Evolutionary conservation across 2,797 vertebrate genomes (phyloP).

Genomic region (Melanitta fusca): DNA sequence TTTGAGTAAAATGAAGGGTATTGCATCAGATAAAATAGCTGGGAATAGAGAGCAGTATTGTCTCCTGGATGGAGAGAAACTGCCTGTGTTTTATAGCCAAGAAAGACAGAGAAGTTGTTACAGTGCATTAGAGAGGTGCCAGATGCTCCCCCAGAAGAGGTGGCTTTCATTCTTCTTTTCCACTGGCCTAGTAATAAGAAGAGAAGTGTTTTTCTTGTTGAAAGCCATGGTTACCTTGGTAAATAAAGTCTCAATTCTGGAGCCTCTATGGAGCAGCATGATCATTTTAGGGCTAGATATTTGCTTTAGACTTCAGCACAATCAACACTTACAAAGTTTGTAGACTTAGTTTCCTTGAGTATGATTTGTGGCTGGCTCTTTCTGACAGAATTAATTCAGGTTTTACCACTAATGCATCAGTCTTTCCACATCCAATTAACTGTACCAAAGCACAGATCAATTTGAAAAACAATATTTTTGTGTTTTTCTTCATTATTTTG

Average conservation of each 20-base stretch:
- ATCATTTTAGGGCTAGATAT: not conserved
- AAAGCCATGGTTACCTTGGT: not conserved
- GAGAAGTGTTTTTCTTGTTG: not conserved
- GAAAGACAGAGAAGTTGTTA: not conserved
- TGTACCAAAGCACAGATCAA: not conserved
- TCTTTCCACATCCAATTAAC: not conserved
- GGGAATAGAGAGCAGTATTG: not conserved
- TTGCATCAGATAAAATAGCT: not conserved
- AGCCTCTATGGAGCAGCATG: not conserved
- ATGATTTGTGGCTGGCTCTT: not conserved
- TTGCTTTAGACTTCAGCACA: not conserved
- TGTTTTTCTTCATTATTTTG: not conserved
- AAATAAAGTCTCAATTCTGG: not conserved
- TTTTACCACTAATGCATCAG: not conserved
- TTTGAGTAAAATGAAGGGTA: constrained; percentile 9
- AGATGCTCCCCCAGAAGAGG: not conserved
- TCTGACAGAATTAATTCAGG: not conserved
- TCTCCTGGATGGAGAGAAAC: not conserved
- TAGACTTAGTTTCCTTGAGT: not conserved
- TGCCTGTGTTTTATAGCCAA: not conserved
- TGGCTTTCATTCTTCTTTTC: not conserved
- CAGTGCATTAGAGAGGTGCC: not conserved
- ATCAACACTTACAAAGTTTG: not conserved
- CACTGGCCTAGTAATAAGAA: not conserved
- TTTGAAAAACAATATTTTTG: not conserved